Percentiles rank a stretch among this genome's conserved stretches.
These are phyloP conservation scores for Microchirus variegatus DNA, from an alignment of 2,797 vertebrate species.

Conservation along the genomic window DNA sequence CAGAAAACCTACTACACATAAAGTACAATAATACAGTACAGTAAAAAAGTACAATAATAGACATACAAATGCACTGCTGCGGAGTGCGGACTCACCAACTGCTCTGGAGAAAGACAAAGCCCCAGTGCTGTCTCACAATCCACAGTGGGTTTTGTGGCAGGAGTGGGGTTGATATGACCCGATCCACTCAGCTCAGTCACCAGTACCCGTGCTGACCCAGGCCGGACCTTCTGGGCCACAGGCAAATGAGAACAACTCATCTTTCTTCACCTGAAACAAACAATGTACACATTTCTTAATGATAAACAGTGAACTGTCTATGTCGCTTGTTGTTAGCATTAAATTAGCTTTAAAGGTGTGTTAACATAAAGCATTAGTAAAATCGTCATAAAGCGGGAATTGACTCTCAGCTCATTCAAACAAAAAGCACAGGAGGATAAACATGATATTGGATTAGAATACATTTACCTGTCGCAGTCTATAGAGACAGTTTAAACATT, in stretches of 20 bases:
- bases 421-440: too few relatives aligned
- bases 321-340: too few relatives aligned
- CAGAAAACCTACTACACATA: too few relatives aligned
- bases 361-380: too few relatives aligned
- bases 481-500: slow-evolving; percentile 14
- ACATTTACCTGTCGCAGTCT: slow-evolving; percentile 17
- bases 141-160: slow-evolving; percentile 51
- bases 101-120: slow-evolving; percentile 82
- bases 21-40: too few relatives aligned
- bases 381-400: too few relatives aligned
- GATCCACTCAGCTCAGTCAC: slow-evolving; percentile 83
- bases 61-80: not conserved
- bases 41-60: not conserved
- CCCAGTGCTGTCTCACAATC: slow-evolving; percentile 69
- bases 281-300: not conserved
- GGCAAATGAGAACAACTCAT: slow-evolving; percentile 56
- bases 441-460: too few relatives aligned
- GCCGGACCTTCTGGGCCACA: slow-evolving; percentile 37
- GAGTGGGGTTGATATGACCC: slow-evolving; percentile 83
- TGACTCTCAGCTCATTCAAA: too few relatives aligned
- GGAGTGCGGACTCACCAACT: slow-evolving; percentile 79
- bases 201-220: slow-evolving; percentile 72
- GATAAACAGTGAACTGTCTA: too few relatives aligned
- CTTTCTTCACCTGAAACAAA: slow-evolving; percentile 38
- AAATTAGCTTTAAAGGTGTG: too few relatives aligned